Evolutionary conservation across 2,113 vertebrate species (phyloP), one percentile per base, ranked within the genome.

Genomic region (Tragelaphus imberbis): DNA sequence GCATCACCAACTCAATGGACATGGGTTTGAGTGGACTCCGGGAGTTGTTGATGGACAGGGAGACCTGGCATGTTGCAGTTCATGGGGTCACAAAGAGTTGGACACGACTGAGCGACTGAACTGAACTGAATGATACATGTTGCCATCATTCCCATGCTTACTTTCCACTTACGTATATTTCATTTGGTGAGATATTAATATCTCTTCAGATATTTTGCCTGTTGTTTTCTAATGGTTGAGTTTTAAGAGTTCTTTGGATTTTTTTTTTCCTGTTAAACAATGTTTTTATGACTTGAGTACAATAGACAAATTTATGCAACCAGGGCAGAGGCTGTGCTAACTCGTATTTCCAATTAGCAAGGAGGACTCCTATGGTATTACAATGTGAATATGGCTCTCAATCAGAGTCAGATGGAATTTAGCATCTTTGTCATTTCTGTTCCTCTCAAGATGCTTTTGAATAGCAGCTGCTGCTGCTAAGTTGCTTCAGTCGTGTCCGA

Each of bases 361-460:
- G 5, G 21, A 75, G 23, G 11, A 44, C 71, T 75, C 36, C 19
- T 75, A 25, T 75, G 36, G 21, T 75, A 23, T 75, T 44, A 44
- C 25, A 75, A 7, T 25, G 36, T 75, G 36, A 75, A 25, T 75
- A 25, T 44, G 36, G 71, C 71, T 75, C 11, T 75, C 36, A 75
- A 1, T 40, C 71, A 75, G 68, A 75, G 21, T 75, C 36, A 75
- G 36, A 25, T 13, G 36, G 11, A 75, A 44, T 44, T 75, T 44
- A 75, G 11, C 36, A 44, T 44, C 36, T 44, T 75, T 75, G 7
- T 75, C 99, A 99, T 99, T 99, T 97, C 99, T 99, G 99, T 99
- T 99, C 97, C 99, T 99, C 98, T 99, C 99, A 97, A 99, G 99
- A 98, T 99, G 99, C 96, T 99, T 99, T 82, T 99, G 99, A 98